These are phyloP conservation scores for Tachina grossa DNA, from an alignment of 2,888 invertebrate species.

Conservation along the genomic window DNA sequence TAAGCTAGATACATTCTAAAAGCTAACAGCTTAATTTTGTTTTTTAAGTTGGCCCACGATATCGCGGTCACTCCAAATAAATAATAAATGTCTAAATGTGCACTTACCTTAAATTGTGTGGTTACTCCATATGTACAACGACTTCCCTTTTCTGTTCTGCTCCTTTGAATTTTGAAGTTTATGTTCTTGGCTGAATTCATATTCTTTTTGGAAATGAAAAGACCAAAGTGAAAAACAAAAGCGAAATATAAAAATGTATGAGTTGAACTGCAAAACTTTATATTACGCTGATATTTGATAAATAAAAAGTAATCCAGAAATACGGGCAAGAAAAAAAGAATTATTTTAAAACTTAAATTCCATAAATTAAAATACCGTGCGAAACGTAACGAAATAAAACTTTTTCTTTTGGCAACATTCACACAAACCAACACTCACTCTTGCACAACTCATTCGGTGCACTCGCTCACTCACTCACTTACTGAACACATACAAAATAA, in stretches of 20 bases:
- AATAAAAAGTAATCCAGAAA: slow-evolving; percentile 17
- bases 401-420: slow-evolving; percentile 70
- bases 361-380: slow-evolving; percentile 79
- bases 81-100: too few species aligned
- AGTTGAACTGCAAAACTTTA: slow-evolving; percentile 69
- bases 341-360: slow-evolving; percentile 79
- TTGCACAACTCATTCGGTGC: slow-evolving; percentile 26
- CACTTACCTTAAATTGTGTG: too few species aligned
- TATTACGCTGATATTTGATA: slow-evolving; percentile 42
- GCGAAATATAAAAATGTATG: slow-evolving; percentile 52
- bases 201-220: slow-evolving; percentile 43
- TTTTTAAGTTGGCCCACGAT: too few species aligned
- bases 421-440: slow-evolving; percentile 7
- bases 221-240: slow-evolving; percentile 41
- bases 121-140: not conserved
- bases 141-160: slow-evolving; percentile 29
- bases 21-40: too few species aligned
- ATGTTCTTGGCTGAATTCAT: slow-evolving; percentile 66
- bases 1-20: too few species aligned
- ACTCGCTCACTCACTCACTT: not conserved
- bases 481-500: slow-evolving; percentile 74
- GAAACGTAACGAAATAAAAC: slow-evolving; percentile 73
- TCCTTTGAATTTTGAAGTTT: slow-evolving; percentile 56
- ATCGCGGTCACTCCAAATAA: too few species aligned
- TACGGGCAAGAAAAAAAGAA: slow-evolving; percentile 6